A percentile compares a stretch with the other conserved stretches of the same genome.
These are phyloP conservation scores for Pecten maximus DNA, from an alignment of 2,888 invertebrate genomes.

Conservation along the genomic window DNA sequence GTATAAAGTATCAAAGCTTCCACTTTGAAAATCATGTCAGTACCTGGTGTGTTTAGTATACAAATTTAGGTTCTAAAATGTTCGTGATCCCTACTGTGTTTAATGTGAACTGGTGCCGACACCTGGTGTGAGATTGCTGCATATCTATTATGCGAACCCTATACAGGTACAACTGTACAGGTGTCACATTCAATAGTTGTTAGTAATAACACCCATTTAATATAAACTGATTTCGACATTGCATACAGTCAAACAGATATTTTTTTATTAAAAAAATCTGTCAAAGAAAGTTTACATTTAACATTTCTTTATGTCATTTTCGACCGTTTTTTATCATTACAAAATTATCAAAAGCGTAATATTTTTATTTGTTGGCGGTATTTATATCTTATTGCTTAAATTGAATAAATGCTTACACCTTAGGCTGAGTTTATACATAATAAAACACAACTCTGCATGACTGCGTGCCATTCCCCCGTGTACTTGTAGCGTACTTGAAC, in stretches of 20 bases:
- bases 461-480: neutral
- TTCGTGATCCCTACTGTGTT: neutral
- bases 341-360: neutral
- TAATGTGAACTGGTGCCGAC: neutral
- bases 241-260: neutral
- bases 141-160: neutral
- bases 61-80: neutral
- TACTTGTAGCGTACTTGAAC: slow-evolving; percentile 14
- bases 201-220: neutral
- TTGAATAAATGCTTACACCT: neutral
- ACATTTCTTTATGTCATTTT: neutral
- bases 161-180: neutral
- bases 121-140: neutral
- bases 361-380: neutral
- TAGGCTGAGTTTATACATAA: neutral
- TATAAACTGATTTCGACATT: neutral
- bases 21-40: neutral
- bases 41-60: neutral
- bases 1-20: no score
- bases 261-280: neutral
- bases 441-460: neutral
- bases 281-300: no score
- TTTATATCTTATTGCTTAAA: neutral
- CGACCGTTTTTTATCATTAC: neutral
- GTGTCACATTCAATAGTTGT: neutral